These are phyloP conservation scores for Potorous gilbertii DNA, from an alignment of 2,797 vertebrate species.

Conservation along the genomic window DNA sequence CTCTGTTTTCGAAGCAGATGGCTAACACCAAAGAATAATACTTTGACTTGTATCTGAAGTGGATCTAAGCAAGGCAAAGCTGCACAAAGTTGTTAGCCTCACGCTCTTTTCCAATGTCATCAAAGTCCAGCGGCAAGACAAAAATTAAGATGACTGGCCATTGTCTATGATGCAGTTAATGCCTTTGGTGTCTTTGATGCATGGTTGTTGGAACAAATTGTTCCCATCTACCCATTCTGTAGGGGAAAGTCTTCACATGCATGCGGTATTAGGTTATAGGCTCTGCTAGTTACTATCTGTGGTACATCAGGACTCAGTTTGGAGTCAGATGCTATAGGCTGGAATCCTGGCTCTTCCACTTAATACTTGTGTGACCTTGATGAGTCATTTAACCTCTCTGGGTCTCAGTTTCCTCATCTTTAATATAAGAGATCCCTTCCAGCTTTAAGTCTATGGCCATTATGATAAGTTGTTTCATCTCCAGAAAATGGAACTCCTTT, in stretches of 20 bases:
- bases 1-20: too few relatives aligned
- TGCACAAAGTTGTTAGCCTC: too few relatives aligned
- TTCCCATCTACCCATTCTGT: neutral
- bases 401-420: neutral
- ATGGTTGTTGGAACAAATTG: too few relatives aligned
- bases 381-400: neutral
- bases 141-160: too few relatives aligned
- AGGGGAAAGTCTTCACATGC: neutral
- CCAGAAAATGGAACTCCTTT: neutral
- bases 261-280: neutral
- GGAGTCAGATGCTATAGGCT: neutral
- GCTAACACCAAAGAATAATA: too few relatives aligned
- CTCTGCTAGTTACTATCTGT: neutral
- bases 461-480: neutral
- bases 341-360: neutral
- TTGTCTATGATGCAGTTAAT: too few relatives aligned
- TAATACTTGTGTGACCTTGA: neutral
- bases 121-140: too few relatives aligned
- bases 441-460: neutral
- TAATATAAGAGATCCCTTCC: neutral
- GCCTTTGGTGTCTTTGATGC: too few relatives aligned
- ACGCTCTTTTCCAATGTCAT: too few relatives aligned
- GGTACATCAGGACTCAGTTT: neutral
- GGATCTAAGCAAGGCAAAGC: too few relatives aligned
- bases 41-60: too few relatives aligned